Evolutionary conservation across 2,797 vertebrate species (phyloP), one percentile per base, ranked within the genome.

Genomic region (Anguilla anguilla): DNA sequence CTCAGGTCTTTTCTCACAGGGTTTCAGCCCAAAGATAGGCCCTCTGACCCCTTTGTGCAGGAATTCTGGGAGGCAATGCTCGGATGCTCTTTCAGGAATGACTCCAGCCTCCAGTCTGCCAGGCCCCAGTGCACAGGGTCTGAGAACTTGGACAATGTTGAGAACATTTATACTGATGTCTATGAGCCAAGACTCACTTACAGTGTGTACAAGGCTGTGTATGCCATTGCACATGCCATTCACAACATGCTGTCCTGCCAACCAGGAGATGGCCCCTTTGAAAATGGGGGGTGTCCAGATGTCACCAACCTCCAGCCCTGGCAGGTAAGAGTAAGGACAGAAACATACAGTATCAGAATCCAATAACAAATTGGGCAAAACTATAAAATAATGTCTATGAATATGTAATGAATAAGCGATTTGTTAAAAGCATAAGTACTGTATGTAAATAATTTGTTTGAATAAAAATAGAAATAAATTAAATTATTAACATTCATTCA

Each of bases 121-220:
- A 84, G 61, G 28, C 82, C 89, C 69, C 87, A 55, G 19, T 94
- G 94, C 83, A 92, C 91, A 35, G 92, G 91, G 7, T 87, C 79
- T 55, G 91, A 94, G 86, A 91, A 89, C 84, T 86, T 92, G 82
- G 90, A 91, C 86, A 35, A 89, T 43, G 88, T 85, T 15, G 85
- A 87, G 9, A 89, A 83, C 57, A 81, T 90, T 3, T 93, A 93
- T 57, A 88, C 88, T 53, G 91, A 93, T 77, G 91, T 93, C 51
- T 91, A 90, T 43, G 91, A 93, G 77, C 82, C 91, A 85, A 90
- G 91, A 90, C 86, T 89, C 22, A 93, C 88, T 69, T 93, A 94
- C 49, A 94, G 93, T 81, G 92, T 94, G 46, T 94, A 94, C 81
- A 94, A 91, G 86, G 92, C 92, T 84, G 92, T 95, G 25, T 94